These are phyloP conservation scores for Syngnathus typhle DNA, from an alignment of 2,113 vertebrate species.

Conservation along the genomic window DNA sequence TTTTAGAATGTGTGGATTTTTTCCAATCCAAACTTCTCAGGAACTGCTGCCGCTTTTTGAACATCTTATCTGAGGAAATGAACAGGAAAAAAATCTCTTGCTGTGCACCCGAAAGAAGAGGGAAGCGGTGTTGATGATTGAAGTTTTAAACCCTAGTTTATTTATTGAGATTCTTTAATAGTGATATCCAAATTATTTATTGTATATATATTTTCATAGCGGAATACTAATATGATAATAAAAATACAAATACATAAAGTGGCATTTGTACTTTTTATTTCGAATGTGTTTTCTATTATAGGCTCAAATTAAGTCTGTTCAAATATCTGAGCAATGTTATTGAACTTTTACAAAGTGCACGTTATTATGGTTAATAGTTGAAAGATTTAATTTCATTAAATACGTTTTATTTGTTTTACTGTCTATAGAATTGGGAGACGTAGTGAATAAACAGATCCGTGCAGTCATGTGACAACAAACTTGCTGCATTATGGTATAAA, in stretches of 20 bases:
- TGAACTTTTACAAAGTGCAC: not conserved
- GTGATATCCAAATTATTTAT: constrained; percentile 94
- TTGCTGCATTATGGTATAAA: not conserved
- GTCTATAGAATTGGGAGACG: not conserved
- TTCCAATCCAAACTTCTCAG: constrained; percentile 72
- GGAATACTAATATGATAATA: constrained; percentile 76
- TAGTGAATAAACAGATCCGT: not conserved
- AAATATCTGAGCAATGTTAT: not conserved
- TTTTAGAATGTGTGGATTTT: constrained; percentile 73
- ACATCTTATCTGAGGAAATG: constrained; percentile 32
- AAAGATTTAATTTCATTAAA: not conserved
- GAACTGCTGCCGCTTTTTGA: constrained; percentile 74
- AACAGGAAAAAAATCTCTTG: constrained; percentile 48
- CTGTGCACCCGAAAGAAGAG: constrained; percentile 29
- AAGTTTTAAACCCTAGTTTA: constrained; percentile 87
- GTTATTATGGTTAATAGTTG: not conserved
- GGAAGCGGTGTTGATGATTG: constrained; percentile 66
- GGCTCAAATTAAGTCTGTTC: not conserved
- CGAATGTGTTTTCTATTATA: not conserved
- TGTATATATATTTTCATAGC: constrained; percentile 99
- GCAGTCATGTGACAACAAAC: no score
- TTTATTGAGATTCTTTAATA: constrained; percentile 98
- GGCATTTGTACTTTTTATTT: constrained; percentile 45
- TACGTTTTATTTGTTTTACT: no score
- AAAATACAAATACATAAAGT: constrained; percentile 66